A percentile compares a stretch with the other conserved stretches of the same genome.
These are phyloP conservation scores for Ahaetulla prasina DNA, from an alignment of 2,113 vertebrate species.

Conservation along the genomic window DNA sequence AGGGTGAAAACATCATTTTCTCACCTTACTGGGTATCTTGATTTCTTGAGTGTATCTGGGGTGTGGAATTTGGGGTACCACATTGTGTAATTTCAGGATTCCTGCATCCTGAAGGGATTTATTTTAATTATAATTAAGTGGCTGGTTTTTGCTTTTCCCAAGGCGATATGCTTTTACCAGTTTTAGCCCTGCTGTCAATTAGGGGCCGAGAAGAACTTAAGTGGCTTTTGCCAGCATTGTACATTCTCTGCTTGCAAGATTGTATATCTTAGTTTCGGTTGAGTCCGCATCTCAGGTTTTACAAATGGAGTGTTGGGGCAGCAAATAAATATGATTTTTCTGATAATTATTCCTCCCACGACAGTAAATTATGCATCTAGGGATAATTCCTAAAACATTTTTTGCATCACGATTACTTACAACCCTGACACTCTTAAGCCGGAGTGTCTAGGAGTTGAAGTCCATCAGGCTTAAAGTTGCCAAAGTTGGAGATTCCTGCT, in stretches of 20 bases:
- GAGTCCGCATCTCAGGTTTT: not conserved
- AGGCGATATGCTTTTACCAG: not conserved
- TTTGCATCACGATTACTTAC: not conserved
- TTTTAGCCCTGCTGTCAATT: not conserved
- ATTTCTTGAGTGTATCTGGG: not conserved
- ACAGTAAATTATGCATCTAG: not conserved
- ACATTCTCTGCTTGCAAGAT: not conserved
- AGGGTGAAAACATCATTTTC: not conserved
- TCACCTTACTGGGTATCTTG: not conserved
- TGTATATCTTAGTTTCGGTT: not conserved
- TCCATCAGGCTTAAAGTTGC: no score
- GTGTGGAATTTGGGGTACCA: not conserved
- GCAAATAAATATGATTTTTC: no score
- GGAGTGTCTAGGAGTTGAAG: no score
- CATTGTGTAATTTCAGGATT: not conserved
- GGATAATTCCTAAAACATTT: not conserved
- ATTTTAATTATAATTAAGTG: not conserved
- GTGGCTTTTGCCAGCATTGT: not conserved
- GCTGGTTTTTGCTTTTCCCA: not conserved
- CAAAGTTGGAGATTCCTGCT: no score
- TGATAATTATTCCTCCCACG: not conserved
- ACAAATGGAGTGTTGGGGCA: not conserved
- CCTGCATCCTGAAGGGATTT: not conserved
- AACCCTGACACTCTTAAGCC: no score
- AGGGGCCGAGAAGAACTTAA: not conserved